Conservation (phyloP, 2,797 vertebrate genomes). For the Pantherophis vulpinus region DNA sequence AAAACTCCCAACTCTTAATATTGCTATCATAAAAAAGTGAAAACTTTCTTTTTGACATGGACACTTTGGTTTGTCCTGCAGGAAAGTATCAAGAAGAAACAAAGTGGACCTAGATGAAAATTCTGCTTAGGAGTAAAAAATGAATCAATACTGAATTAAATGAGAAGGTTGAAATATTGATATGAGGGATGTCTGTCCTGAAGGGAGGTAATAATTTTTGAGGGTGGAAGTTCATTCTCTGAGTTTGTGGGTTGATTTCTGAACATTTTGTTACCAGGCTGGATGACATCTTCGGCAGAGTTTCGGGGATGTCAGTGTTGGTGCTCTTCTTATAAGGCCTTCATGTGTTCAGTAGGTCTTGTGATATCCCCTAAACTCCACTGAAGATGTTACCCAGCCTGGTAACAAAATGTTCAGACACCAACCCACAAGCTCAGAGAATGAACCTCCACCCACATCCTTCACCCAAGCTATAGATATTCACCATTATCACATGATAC, state of each 20-base stretch:
- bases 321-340: not conserved
- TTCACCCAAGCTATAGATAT: not conserved
- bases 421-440: not conserved
- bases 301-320: not conserved
- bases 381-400: not conserved
- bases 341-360: not conserved
- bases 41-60: constrained; percentile 61
- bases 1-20: constrained; percentile 49
- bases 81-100: constrained; percentile 34
- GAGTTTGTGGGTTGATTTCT: not conserved
- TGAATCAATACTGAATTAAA: not conserved
- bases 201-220: not conserved
- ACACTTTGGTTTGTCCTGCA: constrained; percentile 56
- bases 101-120: constrained; percentile 30
- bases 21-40: constrained; percentile 57
- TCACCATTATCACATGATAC: not conserved
- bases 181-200: not conserved
- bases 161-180: not conserved
- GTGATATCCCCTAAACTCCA: not conserved
- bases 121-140: not conserved
- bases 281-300: not conserved
- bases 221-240: not conserved
- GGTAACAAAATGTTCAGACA: not conserved
- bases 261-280: not conserved
- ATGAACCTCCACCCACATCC: not conserved